Percentiles rank a stretch among this genome's conserved stretches.
phyloP scores from a whole-genome alignment of 2,113 vertebrate species.

The Gymnobelideus leadbeateri region DNA sequence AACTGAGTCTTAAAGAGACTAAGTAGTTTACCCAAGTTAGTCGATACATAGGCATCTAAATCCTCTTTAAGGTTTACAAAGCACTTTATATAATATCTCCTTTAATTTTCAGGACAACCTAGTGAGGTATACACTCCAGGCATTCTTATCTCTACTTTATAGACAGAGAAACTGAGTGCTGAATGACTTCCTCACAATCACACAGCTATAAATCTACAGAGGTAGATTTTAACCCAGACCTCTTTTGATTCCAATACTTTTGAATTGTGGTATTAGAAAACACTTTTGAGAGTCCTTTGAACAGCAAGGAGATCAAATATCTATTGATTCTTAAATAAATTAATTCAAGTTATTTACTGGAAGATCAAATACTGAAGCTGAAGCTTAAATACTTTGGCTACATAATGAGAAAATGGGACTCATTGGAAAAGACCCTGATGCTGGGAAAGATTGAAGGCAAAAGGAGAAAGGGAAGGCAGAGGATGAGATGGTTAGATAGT shows the following conservation, averaged over 20 bases:
- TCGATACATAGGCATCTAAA: neutral
- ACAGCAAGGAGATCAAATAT: neutral
- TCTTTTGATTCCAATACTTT: neutral
- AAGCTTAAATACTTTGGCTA: neutral
- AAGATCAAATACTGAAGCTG: neutral
- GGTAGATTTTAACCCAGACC: neutral
- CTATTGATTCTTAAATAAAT: no score
- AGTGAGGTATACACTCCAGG: neutral
- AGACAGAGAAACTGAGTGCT: neutral
- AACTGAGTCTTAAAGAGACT: neutral
- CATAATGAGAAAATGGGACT: neutral
- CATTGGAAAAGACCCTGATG: neutral
- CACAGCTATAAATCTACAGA: neutral
- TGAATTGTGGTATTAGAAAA: neutral
- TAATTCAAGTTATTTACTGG: neutral
- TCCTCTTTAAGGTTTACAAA: neutral
- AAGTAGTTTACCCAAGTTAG: neutral
- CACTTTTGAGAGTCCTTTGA: neutral
- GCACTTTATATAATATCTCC: neutral
- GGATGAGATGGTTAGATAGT: neutral
- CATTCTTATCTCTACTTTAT: neutral
- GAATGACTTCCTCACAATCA: neutral
- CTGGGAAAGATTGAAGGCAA: neutral
- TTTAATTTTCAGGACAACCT: neutral
- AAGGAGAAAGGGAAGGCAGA: neutral